phyloP scores from a whole-genome alignment of 2,888 invertebrate species.

The Flabesymbios commensalis region DNA sequence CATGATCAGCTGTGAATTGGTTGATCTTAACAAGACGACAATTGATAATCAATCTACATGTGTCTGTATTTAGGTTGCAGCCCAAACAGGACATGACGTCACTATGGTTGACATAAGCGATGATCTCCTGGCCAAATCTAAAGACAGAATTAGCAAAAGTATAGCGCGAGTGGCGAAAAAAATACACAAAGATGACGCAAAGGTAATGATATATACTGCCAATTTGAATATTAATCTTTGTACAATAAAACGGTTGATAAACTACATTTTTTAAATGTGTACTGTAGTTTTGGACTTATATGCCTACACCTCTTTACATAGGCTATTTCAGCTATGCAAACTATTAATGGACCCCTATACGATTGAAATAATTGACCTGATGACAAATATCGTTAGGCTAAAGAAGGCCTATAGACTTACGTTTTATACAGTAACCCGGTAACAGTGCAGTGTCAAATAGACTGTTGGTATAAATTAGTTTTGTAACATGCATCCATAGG shows the following conservation, averaged over 20 bases:
- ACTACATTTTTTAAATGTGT: not conserved
- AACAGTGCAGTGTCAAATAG: too few species aligned
- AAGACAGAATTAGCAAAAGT: slow-evolving; percentile 72
- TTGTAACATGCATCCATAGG: too few species aligned
- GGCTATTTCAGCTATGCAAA: not conserved
- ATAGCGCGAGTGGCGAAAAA: slow-evolving; percentile 80
- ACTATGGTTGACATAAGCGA: slow-evolving; percentile 78
- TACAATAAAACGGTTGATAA: too few species aligned
- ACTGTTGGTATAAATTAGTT: too few species aligned
- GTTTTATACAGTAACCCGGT: too few species aligned
- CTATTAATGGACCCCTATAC: too few species aligned
- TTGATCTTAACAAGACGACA: too few species aligned
- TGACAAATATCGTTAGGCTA: too few species aligned
- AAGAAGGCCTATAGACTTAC: too few species aligned
- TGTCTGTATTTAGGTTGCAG: slow-evolving; percentile 77
- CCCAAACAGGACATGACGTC: slow-evolving; percentile 81
- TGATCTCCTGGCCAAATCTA: slow-evolving; percentile 74
- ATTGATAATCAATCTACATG: too few species aligned
- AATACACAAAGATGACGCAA: slow-evolving; percentile 59
- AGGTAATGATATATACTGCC: slow-evolving; percentile 8
- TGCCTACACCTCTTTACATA: not conserved
- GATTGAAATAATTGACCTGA: too few species aligned
- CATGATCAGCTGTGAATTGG: too few species aligned
- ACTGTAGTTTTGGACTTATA: not conserved
- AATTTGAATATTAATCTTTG: not conserved